Conservation (phyloP, 2,113 vertebrate genomes). For the Hippolais icterina region DNA sequence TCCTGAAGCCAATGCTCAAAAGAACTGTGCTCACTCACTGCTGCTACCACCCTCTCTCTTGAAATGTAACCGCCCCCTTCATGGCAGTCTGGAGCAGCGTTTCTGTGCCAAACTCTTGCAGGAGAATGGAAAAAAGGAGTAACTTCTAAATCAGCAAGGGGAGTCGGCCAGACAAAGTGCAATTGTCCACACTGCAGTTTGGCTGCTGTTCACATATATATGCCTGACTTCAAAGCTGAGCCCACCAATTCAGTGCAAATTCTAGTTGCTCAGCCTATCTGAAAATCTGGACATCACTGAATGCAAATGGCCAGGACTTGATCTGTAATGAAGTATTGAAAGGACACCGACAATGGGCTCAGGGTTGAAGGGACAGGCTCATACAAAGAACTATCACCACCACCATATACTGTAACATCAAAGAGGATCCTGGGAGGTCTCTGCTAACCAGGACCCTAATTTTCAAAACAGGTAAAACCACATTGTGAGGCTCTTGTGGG, state of each 20-base stretch:
- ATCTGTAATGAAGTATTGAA: not conserved
- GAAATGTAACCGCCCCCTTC: slow-evolving; percentile 1
- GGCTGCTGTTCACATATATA: not conserved
- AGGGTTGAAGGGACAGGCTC: not conserved
- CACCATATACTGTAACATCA: not conserved
- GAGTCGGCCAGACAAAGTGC: not conserved
- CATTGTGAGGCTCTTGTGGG: not conserved
- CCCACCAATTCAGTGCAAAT: slow-evolving; percentile 25
- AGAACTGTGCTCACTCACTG: not conserved
- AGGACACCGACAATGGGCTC: not conserved
- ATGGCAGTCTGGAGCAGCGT: not conserved
- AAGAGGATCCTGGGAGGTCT: not conserved
- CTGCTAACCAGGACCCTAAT: not conserved
- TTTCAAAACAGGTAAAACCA: not conserved
- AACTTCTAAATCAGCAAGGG: not conserved
- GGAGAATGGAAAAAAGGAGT: slow-evolving; percentile 3
- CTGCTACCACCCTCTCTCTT: not conserved
- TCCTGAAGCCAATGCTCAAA: not conserved
- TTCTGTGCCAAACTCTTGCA: slow-evolving; percentile 32
- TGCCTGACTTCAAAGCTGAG: slow-evolving; percentile 29
- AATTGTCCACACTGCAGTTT: not conserved
- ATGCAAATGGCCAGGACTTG: slow-evolving; percentile 39
- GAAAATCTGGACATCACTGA: slow-evolving; percentile 55
- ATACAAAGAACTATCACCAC: not conserved
- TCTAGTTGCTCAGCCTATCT: not conserved